Evolutionary conservation across 1,140 invertebrate genomes (phyloP), one percentile per base, ranked within the genome.

Genomic region (Parapsyche elsis): DNA sequence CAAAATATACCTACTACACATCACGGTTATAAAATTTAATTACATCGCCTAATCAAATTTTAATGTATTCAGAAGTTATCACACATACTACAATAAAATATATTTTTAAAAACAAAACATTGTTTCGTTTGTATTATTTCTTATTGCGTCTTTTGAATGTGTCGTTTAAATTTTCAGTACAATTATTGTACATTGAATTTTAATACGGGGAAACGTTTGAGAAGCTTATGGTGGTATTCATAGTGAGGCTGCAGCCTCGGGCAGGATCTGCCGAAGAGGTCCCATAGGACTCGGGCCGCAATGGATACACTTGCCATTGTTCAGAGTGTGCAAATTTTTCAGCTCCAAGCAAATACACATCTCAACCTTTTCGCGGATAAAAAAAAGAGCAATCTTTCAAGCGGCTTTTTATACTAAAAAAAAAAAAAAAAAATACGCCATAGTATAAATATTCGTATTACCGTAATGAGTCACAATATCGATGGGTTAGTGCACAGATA

Each of bases 201-300:
- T 53, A 12, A 53, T 46, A 46, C 12, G 5, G 49, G 2, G 10
- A 10, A 67, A 67, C 0, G 19, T 67, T 67, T 67, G 21, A 67
- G 64, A 26, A n/a, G n/a, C n/a, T n/a, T 24, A 9, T 23, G 1
- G 21, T 23, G 64, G 7, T 26, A 7, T 9, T 24, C 64, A 38
- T 67, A 30, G 64, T 23, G 24, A 49, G 21, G 2, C n/a, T 30
- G 21, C 19, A 46, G 44, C 73, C 45, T n/a, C 10, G 49, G 76
- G 57, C 76, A 38, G 23, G 76, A 73, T 70, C 57, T 79, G 23
- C 45, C 71, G 44, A 73, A 61, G 46, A 53, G 24, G 70, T 79
- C 78, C 78, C 78, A 12, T 16, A 79, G 78, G 78, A 79, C 14
- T 73, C n/a, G 53, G 49, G 75, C 44, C 64, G 76, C 45, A 74